A percentile compares a stretch with the other conserved stretches of the same genome.
Conservation (phyloP, 2,113 vertebrate genomes). For the Gopherus evgoodei region DNA sequence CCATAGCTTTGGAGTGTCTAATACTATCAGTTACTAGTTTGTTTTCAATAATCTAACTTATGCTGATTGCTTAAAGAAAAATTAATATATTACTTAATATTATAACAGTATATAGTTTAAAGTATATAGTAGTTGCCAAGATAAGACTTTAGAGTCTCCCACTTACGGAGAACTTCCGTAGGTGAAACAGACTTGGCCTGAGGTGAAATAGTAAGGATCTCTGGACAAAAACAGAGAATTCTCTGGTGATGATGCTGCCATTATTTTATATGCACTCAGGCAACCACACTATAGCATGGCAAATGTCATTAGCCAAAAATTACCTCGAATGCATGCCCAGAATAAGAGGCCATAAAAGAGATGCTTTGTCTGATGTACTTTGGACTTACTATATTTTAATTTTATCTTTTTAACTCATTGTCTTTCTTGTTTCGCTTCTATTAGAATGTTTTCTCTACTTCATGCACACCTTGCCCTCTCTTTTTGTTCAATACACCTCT, state of each 20-base stretch:
- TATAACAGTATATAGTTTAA: background rate
- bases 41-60: background rate
- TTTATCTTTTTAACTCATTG: background rate
- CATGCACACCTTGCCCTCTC: background rate
- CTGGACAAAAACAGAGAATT: background rate
- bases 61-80: background rate
- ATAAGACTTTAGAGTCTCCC: background rate
- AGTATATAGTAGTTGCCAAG: background rate
- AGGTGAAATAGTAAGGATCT: background rate
- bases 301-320: background rate
- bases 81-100: background rate
- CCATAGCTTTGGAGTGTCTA: background rate
- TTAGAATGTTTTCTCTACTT: background rate
- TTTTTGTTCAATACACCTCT: background rate
- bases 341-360: background rate
- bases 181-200: background rate
- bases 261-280: rapidly evolving
- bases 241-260: background rate
- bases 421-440: background rate
- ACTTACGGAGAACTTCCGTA: rapidly evolving
- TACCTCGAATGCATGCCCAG: background rate
- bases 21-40: background rate
- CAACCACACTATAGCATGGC: background rate
- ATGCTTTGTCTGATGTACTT: background rate
- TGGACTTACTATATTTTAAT: background rate